These are phyloP conservation scores for Mugil cephalus DNA, from an alignment of 2,113 vertebrate genomes.

Conservation along the genomic window DNA sequence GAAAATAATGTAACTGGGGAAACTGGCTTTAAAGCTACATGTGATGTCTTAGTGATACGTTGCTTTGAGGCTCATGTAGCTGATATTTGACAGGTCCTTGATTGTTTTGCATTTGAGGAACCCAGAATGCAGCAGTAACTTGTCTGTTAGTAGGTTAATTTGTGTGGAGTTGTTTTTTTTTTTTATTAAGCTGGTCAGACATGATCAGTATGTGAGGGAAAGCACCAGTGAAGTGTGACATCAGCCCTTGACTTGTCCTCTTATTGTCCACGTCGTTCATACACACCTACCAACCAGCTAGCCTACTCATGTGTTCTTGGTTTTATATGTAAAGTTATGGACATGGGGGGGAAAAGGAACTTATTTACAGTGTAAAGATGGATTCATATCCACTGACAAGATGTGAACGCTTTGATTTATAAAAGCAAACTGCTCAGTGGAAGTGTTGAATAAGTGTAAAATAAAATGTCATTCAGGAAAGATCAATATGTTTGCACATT, in stretches of 20 bases:
- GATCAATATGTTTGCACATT: conserved; percentile 89
- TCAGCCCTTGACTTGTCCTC: conserved; percentile 26
- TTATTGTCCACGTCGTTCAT: neutral
- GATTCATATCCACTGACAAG: conserved; percentile 78
- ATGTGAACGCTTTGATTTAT: conserved; percentile 88
- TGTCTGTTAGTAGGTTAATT: neutral
- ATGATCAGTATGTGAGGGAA: neutral
- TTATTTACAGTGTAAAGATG: conserved; percentile 88
- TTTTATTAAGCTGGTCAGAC: neutral
- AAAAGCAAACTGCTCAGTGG: conserved; percentile 81
- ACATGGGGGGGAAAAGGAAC: conserved; percentile 75
- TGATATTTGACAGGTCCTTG: neutral
- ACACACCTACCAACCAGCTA: conserved; percentile 15
- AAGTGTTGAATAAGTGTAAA: conserved; percentile 69
- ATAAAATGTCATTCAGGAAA: conserved; percentile 80
- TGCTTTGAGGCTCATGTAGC: neutral
- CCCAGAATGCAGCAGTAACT: conserved; percentile 5
- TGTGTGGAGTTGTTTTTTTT: no score
- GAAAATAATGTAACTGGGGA: neutral
- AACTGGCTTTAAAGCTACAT: no score
- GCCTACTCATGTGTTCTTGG: conserved; percentile 53
- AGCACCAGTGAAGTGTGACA: conserved; percentile 4
- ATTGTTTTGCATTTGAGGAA: conserved; percentile 24
- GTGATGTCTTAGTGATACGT: neutral
- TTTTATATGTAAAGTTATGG: conserved; percentile 79